A percentile compares a stretch with the other conserved stretches of the same genome.
Conservation (phyloP, 1,140 invertebrate genomes). For the Trichogramma pretiosum region DNA sequence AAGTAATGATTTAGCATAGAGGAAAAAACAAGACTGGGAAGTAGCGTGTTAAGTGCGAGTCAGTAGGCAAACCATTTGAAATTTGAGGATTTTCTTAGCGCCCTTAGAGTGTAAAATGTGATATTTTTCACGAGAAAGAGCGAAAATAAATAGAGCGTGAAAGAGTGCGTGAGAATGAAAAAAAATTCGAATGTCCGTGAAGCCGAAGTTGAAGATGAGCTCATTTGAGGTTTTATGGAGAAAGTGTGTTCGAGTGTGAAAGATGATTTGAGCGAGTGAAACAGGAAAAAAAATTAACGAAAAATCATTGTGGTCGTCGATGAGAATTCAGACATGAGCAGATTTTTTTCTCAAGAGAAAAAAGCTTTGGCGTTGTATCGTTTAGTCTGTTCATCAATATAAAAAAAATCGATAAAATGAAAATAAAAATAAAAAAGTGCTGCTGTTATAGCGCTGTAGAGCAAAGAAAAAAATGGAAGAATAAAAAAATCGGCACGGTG, state of each 20-base stretch:
- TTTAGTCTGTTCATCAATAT: constrained; percentile 18
- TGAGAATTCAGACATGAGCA: constrained; percentile 16
- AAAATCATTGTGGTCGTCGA: constrained; percentile 17
- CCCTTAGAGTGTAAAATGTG: constrained; percentile 22
- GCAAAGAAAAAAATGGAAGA: constrained; percentile 11
- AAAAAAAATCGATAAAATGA: constrained; percentile 7
- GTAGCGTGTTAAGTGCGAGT: constrained; percentile 19
- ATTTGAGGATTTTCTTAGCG: constrained; percentile 19
- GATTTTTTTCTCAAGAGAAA: constrained; percentile 15
- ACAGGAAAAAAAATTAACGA: background rate
- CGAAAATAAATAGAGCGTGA: background rate
- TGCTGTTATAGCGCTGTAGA: constrained; percentile 15
- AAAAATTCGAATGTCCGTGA: background rate
- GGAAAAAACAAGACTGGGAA: constrained; percentile 21
- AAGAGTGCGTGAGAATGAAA: background rate
- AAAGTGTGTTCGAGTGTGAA: background rate
- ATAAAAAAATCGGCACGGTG: constrained; percentile 21
- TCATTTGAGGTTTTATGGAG: background rate
- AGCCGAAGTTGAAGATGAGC: background rate
- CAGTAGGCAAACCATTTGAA: constrained; percentile 20
- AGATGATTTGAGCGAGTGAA: background rate
- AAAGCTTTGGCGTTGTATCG: constrained; percentile 19
- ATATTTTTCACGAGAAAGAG: constrained; percentile 19
- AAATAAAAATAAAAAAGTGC: constrained; percentile 9
- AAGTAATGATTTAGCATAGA: constrained; percentile 21